Conservation (phyloP, 2,888 invertebrate species). For the Heliconius ismenius region DNA sequence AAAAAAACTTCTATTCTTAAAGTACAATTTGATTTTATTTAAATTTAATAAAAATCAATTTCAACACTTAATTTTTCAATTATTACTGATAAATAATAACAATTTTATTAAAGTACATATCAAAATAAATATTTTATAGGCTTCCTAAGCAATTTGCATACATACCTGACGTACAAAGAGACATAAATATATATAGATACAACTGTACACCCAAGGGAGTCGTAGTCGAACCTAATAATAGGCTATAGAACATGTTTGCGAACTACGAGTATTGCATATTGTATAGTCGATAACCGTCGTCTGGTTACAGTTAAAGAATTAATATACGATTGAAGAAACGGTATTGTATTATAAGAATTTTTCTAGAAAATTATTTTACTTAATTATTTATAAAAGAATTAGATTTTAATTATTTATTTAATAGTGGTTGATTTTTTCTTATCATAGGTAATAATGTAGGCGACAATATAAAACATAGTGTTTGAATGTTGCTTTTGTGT, state of each 20-base stretch:
- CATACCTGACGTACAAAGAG: neutral
- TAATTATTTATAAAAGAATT: neutral
- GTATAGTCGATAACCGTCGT: conserved; percentile 35
- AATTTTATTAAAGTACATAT: no score
- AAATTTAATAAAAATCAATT: no score
- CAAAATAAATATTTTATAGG: neutral
- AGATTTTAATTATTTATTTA: neutral
- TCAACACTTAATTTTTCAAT: no score
- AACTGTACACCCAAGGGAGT: conserved; percentile 25
- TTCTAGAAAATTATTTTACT: neutral
- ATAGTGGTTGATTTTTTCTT: neutral
- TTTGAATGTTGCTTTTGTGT: neutral
- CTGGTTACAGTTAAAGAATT: conserved; percentile 23
- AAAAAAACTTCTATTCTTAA: no score
- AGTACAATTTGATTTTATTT: no score
- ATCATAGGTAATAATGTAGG: neutral
- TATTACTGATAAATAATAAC: no score
- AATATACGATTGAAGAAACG: conserved; percentile 4
- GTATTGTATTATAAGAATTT: neutral
- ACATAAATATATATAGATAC: neutral
- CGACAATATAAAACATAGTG: neutral
- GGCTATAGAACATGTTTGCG: conserved; percentile 29
- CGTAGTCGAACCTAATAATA: conserved; percentile 32
- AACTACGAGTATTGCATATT: conserved; percentile 28
- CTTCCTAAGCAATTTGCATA: neutral